Evolutionary conservation across 2,888 invertebrate species (phyloP).

Genomic region (Erebia ligea): DNA sequence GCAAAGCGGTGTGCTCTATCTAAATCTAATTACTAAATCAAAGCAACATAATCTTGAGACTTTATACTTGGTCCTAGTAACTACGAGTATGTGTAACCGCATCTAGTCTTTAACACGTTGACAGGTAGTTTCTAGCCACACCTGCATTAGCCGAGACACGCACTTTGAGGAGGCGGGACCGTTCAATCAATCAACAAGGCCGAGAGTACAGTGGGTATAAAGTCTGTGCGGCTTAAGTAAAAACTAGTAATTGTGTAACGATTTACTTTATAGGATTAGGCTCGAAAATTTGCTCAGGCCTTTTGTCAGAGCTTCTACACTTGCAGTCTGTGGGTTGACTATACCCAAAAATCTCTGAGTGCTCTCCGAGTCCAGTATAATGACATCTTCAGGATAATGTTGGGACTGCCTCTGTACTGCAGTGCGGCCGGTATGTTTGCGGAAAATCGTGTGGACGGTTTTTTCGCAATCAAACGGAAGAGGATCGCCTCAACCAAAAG

Average conservation of each 20-base stretch:
- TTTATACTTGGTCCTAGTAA: not conserved
- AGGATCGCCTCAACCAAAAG: no score
- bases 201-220: conserved; percentile 20
- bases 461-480: no score
- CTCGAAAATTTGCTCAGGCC: no score
- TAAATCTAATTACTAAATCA: not conserved
- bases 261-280: no score
- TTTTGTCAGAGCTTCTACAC: no score
- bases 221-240: conserved; percentile 21
- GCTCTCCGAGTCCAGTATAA: no score
- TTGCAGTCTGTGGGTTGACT: no score
- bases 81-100: conserved; percentile 1
- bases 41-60: not conserved
- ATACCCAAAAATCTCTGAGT: no score
- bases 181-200: conserved; percentile 40
- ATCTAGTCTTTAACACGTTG: conserved; percentile 32
- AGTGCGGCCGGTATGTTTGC: no score
- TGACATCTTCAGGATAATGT: no score
- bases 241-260: not conserved
- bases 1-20: not conserved
- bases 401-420: no score
- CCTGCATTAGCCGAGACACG: conserved; percentile 39
- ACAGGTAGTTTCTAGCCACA: conserved; percentile 32
- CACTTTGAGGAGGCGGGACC: conserved; percentile 36
- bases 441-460: no score